Base-by-base conservation (phyloP, 2,888 invertebrate species). In the Erynnis tages region DNA sequence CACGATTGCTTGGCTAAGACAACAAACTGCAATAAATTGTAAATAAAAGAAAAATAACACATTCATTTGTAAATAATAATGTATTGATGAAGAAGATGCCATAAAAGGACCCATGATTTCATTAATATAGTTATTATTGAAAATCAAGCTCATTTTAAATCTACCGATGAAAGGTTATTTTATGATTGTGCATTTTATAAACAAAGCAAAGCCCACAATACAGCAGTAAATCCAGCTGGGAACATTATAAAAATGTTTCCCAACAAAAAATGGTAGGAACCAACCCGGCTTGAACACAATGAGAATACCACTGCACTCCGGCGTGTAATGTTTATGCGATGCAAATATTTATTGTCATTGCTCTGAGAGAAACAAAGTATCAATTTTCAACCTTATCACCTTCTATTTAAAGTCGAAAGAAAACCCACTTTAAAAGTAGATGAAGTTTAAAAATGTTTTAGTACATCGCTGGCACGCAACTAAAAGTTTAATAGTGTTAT, bases 221-320 rank as follows among this genome's bases (percentile, higher is more conserved):
- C n/a, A 21, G 5, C 27, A 16, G 16, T 46, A 48, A 48, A 48
- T 48, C 14, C 17, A 48, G 11, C 11, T 16, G 21, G 11, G 30
- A 21, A 40, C 29, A 46, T 44, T 21, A 21, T 30, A 47, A 29
- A 40, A 32, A 34, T 37, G 14, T 8, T 14, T 2, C n/a, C 19
- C 23, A 11, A 13, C 14, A 27, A 48, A 40, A 40, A 48, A 48
- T 21, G 6, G 16, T 40, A 48, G 40, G 23, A 38, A 29, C 10
- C 35, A 27, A 48, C 38, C 16, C 23, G 21, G 23, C 48, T 38
- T 30, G 27, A 47, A 23, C 30, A 48, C 40, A 48, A 32, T 48
- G 30, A 48, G 30, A 48, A 38, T 48, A 29, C 43, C 29, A 23
- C 48, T 40, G 27, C 40, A 23, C 37, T 32, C 30, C 30, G 7